Conservation (phyloP, 2,797 vertebrate species). For the Heterohyrax brucei region DNA sequence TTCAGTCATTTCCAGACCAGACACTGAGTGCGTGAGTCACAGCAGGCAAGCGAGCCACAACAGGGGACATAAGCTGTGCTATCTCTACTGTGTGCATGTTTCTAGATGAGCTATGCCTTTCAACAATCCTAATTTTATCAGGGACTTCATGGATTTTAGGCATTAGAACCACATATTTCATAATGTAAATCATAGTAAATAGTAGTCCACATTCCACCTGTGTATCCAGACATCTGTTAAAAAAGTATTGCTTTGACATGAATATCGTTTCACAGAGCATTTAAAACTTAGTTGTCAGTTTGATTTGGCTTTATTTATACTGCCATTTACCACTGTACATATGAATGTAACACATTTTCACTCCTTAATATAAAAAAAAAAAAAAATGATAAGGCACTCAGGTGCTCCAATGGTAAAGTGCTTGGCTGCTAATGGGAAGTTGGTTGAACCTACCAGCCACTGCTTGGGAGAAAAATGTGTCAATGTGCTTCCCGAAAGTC, state of each 20-base stretch:
- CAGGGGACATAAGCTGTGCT: background rate
- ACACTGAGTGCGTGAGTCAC: constrained; percentile 56
- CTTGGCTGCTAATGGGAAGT: too few species aligned
- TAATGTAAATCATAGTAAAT: constrained; percentile 49
- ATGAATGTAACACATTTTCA: constrained; percentile 39
- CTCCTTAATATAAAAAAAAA: constrained; percentile 9
- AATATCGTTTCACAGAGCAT: constrained; percentile 65
- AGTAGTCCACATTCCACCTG: constrained; percentile 29
- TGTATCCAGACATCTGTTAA: constrained; percentile 55
- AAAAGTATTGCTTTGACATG: constrained; percentile 68
- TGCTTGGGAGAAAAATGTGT: too few species aligned
- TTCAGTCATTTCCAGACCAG: background rate
- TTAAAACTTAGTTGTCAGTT: constrained; percentile 70
- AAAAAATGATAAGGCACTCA: background rate
- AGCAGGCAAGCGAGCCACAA: background rate
- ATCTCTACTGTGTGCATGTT: background rate
- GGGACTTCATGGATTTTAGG: constrained; percentile 14
- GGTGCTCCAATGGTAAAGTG: too few species aligned
- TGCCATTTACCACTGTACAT: constrained; percentile 34
- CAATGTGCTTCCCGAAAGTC: too few species aligned
- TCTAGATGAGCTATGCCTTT: constrained; percentile 68
- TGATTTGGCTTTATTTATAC: constrained; percentile 51
- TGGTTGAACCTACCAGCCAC: too few species aligned
- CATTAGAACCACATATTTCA: constrained; percentile 48
- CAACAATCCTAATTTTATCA: constrained; percentile 80